Conservation (phyloP, 2,888 invertebrate genomes). For the Omphaloscelis lunosa region DNA sequence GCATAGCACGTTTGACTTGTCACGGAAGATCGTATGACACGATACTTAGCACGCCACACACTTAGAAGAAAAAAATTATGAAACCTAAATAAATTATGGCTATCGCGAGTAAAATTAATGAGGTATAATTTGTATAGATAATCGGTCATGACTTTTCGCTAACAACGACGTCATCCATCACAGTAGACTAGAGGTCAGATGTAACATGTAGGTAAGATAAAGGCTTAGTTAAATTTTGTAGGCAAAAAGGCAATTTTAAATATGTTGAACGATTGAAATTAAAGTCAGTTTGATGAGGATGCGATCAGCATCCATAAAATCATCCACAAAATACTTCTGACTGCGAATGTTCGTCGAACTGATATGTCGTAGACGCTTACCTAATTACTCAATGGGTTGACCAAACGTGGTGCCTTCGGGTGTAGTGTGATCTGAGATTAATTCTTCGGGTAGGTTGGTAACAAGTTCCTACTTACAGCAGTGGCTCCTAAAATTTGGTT, state of each 20-base stretch:
- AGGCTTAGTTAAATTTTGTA: not conserved
- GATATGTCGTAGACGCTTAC: not conserved
- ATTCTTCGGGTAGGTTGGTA: not conserved
- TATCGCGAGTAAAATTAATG: slow-evolving; percentile 14
- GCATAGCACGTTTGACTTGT: slow-evolving; percentile 15
- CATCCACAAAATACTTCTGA: not conserved
- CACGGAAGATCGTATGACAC: slow-evolving; percentile 23
- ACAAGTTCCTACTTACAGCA: not conserved
- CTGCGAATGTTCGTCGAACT: not conserved
- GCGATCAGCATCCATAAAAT: not conserved
- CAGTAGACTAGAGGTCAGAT: slow-evolving; percentile 25
- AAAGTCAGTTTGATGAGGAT: not conserved
- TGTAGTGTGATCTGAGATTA: not conserved
- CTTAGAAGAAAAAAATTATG: slow-evolving; percentile 20
- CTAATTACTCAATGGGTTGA: not conserved
- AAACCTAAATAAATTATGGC: slow-evolving; percentile 30
- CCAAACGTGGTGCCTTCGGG: not conserved
- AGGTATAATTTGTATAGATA: slow-evolving; percentile 14
- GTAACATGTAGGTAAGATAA: not conserved
- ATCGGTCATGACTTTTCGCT: slow-evolving; percentile 41
- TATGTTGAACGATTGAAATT: slow-evolving; percentile 6
- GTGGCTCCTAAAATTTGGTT: not conserved
- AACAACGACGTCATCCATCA: slow-evolving; percentile 35
- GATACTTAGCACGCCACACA: slow-evolving; percentile 5
- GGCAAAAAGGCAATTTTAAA: slow-evolving; percentile 19